phyloP scores from a whole-genome alignment of 2,888 invertebrate genomes.

The Drosophila lacicola region DNA sequence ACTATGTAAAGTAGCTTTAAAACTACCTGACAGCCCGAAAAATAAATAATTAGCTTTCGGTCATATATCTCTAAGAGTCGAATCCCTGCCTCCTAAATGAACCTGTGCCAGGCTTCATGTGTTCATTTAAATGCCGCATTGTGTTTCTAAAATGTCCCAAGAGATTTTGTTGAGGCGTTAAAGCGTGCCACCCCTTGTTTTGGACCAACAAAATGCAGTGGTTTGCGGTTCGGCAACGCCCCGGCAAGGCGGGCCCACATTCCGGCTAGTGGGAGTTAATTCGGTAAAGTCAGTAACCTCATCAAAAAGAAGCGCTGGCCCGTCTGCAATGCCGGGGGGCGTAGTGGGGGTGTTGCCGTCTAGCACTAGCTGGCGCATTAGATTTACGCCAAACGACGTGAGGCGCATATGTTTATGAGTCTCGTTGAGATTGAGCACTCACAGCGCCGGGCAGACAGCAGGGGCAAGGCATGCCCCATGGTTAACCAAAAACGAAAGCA shows the following conservation, averaged over 20 bases:
- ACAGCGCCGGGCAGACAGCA: slow-evolving; percentile 38
- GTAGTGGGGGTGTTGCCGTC: slow-evolving; percentile 66
- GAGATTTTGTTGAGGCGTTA: slow-evolving; percentile 83
- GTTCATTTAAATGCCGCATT: slow-evolving; percentile 79
- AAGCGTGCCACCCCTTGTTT: slow-evolving; percentile 82
- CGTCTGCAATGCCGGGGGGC: slow-evolving; percentile 37
- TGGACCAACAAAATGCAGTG: slow-evolving; percentile 81
- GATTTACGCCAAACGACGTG: slow-evolving; percentile 84
- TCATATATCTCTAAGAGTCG: slow-evolving; percentile 4
- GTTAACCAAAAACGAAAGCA: slow-evolving; percentile 82
- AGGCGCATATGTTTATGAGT: slow-evolving; percentile 84
- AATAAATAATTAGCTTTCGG: slow-evolving; percentile 22
- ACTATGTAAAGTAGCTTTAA: not conserved
- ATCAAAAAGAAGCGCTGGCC: slow-evolving; percentile 78
- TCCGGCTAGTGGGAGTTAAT: slow-evolving; percentile 72
- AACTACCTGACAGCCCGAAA: not conserved
- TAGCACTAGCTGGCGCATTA: slow-evolving; percentile 70
- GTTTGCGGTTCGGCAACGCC: slow-evolving; percentile 80
- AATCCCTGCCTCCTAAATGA: slow-evolving; percentile 12
- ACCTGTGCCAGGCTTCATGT: slow-evolving; percentile 57
- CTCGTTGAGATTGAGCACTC: slow-evolving; percentile 78
- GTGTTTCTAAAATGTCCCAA: slow-evolving; percentile 79
- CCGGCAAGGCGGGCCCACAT: slow-evolving; percentile 26
- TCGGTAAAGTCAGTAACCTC: slow-evolving; percentile 81
- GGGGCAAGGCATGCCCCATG: slow-evolving; percentile 78